phyloP scores from a whole-genome alignment of 2,113 vertebrate species.

The Leucopternis melanops region DNA sequence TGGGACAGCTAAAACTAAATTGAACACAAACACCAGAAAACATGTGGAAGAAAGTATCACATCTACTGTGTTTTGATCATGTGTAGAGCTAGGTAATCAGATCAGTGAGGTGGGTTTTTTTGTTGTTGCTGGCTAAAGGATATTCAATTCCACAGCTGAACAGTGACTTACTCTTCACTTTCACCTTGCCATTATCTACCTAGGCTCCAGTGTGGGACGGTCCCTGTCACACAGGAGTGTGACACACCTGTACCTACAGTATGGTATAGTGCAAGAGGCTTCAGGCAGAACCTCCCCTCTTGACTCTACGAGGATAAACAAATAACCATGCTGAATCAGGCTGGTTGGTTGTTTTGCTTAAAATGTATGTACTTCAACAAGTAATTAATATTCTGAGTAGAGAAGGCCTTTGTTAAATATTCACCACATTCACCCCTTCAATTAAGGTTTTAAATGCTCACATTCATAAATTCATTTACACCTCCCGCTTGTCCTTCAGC shows the following conservation, averaged over 20 bases:
- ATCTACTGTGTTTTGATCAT: not conserved
- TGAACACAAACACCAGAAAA: not conserved
- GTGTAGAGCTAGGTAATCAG: not conserved
- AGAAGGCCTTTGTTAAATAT: constrained; percentile 34
- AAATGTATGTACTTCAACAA: constrained; percentile 21
- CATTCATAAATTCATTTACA: constrained; percentile 36
- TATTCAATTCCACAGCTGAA: not conserved
- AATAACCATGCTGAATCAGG: not conserved
- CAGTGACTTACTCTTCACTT: not conserved
- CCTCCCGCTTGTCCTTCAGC: constrained; percentile 52
- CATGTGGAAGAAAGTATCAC: not conserved
- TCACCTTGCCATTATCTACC: not conserved
- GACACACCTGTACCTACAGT: not conserved
- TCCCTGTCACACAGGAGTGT: not conserved
- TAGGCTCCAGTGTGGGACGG: not conserved
- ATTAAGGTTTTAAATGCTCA: constrained; percentile 30
- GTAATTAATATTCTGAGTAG: constrained; percentile 46
- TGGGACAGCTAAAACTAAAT: not conserved
- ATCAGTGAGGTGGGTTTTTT: not conserved
- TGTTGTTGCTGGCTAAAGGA: not conserved
- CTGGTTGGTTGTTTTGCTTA: constrained; percentile 9
- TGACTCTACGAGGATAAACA: not conserved
- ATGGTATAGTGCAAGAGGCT: not conserved
- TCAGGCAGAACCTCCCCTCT: not conserved
- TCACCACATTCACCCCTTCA: constrained; percentile 29